phyloP scores from a whole-genome alignment of 2,797 vertebrate genomes.

The Alcedo atthis region DNA sequence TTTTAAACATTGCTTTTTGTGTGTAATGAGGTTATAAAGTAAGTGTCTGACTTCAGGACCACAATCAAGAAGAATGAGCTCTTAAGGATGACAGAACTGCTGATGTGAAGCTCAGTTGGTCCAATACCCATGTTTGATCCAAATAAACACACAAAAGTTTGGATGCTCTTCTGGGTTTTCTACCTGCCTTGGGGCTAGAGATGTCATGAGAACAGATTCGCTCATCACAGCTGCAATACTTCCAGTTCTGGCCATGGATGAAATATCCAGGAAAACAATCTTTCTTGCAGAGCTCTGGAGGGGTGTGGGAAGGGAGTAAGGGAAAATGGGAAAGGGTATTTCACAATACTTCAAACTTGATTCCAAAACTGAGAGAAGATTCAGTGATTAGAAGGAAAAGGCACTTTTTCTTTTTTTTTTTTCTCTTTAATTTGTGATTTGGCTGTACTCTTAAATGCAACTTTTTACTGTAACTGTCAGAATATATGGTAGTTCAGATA shows the following conservation, averaged over 20 bases:
- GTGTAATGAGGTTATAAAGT: slow-evolving; percentile 41
- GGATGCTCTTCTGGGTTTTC: slow-evolving; percentile 48
- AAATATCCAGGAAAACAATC: slow-evolving; percentile 21
- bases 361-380: slow-evolving; percentile 20
- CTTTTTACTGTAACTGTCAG: slow-evolving; percentile 13
- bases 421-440: background rate
- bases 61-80: slow-evolving; percentile 40
- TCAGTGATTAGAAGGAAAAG: background rate
- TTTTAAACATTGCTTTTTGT: slow-evolving; percentile 33
- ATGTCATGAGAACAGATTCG: slow-evolving; percentile 59
- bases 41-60: slow-evolving; percentile 52
- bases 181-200: slow-evolving; percentile 60
- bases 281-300: slow-evolving; percentile 30
- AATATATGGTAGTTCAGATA: background rate
- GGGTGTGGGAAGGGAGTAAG: background rate
- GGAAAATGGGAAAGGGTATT: slow-evolving; percentile 13
- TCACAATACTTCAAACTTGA: background rate
- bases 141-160: slow-evolving; percentile 36
- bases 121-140: slow-evolving; percentile 20
- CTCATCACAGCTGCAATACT: slow-evolving; percentile 67
- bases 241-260: slow-evolving; percentile 41
- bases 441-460: background rate
- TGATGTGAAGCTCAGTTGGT: slow-evolving; percentile 19
- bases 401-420: background rate
- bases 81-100: slow-evolving; percentile 36